These are phyloP conservation scores for Pomatostomus ruficeps DNA, from an alignment of 2,113 vertebrate species.

Conservation along the genomic window DNA sequence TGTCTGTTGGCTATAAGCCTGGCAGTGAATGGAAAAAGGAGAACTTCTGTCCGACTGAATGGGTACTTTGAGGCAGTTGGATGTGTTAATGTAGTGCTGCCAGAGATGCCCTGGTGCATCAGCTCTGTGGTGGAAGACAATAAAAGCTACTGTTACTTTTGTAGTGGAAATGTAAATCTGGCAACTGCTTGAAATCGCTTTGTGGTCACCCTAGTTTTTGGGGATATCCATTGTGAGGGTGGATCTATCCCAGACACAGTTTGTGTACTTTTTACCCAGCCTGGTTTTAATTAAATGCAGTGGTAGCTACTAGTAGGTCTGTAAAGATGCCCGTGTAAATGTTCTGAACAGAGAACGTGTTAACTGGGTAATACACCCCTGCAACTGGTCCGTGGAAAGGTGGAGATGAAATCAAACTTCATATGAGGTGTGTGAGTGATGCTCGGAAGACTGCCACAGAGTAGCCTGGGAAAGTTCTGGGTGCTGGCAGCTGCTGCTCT, in stretches of 20 bases:
- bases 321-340: neutral
- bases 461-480: neutral
- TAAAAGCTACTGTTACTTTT: neutral
- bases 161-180: conserved; percentile 3
- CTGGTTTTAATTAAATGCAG: neutral
- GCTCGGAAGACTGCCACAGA: neutral
- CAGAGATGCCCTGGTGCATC: neutral
- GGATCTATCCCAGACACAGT: neutral
- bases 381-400: neutral
- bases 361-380: neutral
- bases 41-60: conserved; percentile 5
- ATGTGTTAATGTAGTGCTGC: conserved; percentile 27
- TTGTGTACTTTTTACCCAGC: neutral
- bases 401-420: neutral
- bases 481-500: neutral
- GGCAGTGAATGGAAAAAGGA: conserved; percentile 43
- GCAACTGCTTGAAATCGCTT: neutral
- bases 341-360: neutral
- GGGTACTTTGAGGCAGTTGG: conserved; percentile 13
- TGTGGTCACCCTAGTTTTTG: neutral
- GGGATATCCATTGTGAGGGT: neutral
- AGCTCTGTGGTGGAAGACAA: neutral
- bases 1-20: conserved; percentile 42
- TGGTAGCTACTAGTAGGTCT: neutral
- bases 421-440: neutral